Evolutionary conservation across 2,797 vertebrate species (phyloP).

Genomic region (Salarias fasciatus): DNA sequence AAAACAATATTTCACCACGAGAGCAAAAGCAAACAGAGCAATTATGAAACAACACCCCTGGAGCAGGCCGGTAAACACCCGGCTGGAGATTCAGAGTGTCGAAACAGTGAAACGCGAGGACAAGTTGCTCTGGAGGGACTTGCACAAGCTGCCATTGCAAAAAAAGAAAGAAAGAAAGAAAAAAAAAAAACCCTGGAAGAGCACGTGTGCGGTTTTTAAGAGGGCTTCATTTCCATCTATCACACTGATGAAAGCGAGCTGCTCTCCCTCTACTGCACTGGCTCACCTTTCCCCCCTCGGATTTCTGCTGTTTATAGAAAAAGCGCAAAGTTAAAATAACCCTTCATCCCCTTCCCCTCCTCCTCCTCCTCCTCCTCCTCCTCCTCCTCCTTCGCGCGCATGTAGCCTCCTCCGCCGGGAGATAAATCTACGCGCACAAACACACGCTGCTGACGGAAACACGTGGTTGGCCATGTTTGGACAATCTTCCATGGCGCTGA

Average conservation of each 20-base stretch:
- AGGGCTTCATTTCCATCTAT: constrained; percentile 30
- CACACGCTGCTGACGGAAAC: constrained; percentile 28
- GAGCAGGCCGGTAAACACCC: constrained; percentile 6
- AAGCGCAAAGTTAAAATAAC: constrained; percentile 44
- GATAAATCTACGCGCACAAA: constrained; percentile 28
- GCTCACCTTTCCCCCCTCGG: constrained; percentile 3
- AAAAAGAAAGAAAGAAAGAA: constrained; percentile 45
- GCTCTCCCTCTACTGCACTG: neutral
- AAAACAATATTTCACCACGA: constrained; percentile 1
- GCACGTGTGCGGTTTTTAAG: constrained; percentile 20
- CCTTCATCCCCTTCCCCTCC: no score
- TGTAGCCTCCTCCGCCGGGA: neutral
- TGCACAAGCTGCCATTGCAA: constrained; percentile 44
- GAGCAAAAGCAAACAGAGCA: neutral
- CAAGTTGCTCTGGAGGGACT: constrained; percentile 15
- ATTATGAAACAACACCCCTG: constrained; percentile 17
- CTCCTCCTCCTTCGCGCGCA: neutral
- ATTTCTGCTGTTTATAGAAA: constrained; percentile 37
- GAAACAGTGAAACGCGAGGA: constrained; percentile 29
- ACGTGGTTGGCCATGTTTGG: constrained; percentile 51
- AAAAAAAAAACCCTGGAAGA: no score
- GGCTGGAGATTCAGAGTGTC: constrained; percentile 9
- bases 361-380: no score
- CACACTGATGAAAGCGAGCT: constrained; percentile 51
- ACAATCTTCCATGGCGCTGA: constrained; percentile 50